These are phyloP conservation scores for Alethe diademata DNA, from an alignment of 2,113 vertebrate genomes.

Conservation along the genomic window DNA sequence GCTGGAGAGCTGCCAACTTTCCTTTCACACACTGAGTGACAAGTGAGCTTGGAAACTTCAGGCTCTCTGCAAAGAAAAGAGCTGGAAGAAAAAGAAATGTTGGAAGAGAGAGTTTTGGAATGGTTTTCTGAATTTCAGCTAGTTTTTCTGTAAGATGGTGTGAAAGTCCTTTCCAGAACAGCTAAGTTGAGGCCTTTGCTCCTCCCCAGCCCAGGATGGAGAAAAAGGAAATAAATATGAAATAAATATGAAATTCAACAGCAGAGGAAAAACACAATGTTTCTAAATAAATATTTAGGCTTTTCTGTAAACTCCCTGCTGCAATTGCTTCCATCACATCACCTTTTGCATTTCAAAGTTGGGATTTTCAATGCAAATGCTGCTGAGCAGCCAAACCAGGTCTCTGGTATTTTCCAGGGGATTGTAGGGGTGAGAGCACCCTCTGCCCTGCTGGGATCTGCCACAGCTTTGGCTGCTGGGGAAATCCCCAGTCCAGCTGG, in stretches of 20 bases:
- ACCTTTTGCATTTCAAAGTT: slow-evolving; percentile 54
- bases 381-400: background rate
- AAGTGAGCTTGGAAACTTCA: background rate
- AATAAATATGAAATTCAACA: background rate
- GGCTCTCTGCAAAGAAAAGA: background rate
- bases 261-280: background rate
- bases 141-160: background rate
- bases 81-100: background rate
- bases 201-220: background rate
- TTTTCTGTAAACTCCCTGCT: background rate
- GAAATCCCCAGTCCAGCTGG: background rate
- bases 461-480: background rate
- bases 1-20: slow-evolving; percentile 39
- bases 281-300: background rate
- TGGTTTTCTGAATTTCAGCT: background rate
- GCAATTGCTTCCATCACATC: background rate
- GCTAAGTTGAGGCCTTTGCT: background rate
- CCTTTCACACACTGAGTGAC: background rate
- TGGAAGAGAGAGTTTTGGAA: background rate
- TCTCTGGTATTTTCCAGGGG: background rate
- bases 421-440: accelerated
- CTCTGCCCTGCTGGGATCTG: background rate
- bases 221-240: background rate
- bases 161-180: accelerated
- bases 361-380: slow-evolving; percentile 63